Evolutionary conservation across 2,888 invertebrate genomes (phyloP).

Genomic region (Thera britannica): DNA sequence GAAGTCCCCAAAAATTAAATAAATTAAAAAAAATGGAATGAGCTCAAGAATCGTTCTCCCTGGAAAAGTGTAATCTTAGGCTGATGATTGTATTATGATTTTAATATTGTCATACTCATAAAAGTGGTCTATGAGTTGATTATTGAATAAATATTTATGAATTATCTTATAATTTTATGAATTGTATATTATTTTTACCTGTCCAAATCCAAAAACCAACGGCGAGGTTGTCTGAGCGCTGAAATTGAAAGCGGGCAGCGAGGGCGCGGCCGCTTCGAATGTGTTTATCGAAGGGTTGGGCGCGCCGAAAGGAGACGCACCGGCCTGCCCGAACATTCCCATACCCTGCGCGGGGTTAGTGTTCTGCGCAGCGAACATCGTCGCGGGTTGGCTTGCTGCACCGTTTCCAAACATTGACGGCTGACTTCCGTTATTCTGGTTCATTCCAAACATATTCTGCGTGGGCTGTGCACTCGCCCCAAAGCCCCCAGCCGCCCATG

Average conservation of each 20-base stretch:
- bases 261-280: conserved; percentile 56
- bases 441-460: conserved; percentile 61
- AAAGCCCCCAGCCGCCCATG: neutral
- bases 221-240: conserved; percentile 51
- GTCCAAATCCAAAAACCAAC: conserved; percentile 69
- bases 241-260: conserved; percentile 62
- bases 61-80: no score
- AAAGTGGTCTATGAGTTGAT: no score
- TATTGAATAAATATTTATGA: no score
- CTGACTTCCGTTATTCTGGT: conserved; percentile 49
- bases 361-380: conserved; percentile 56
- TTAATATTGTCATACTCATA: no score
- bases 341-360: conserved; percentile 38
- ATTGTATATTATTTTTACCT: conserved; percentile 50
- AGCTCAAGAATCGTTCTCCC: no score
- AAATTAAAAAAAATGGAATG: no score
- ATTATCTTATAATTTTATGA: no score
- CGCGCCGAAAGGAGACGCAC: conserved; percentile 57
- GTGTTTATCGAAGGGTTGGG: conserved; percentile 52
- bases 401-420: conserved; percentile 57
- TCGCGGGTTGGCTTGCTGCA: conserved; percentile 47
- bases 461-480: conserved; percentile 49
- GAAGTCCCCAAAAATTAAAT: no score
- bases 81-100: no score
- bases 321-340: conserved; percentile 59